These are phyloP conservation scores for Zaprionus africanus DNA, from an alignment of 1,140 invertebrate genomes.

Conservation along the genomic window DNA sequence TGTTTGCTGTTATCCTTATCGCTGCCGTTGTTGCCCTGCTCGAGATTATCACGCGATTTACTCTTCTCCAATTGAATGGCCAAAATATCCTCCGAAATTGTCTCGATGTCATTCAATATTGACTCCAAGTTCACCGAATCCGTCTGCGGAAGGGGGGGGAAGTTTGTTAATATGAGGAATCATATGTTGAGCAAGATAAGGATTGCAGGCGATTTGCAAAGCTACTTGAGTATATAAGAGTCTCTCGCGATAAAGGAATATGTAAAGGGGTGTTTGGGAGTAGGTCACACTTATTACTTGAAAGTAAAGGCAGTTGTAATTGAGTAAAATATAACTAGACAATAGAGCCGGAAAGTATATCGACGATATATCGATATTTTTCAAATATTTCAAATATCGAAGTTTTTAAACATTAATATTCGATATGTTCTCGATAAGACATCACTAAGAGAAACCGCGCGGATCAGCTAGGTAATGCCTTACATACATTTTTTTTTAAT, in stretches of 20 bases:
- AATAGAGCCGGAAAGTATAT: too few species aligned
- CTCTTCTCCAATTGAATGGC: slow-evolving; percentile 77
- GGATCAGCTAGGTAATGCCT: too few species aligned
- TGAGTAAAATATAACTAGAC: too few species aligned
- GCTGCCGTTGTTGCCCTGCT: slow-evolving; percentile 39
- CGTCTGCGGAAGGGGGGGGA: slow-evolving; percentile 42
- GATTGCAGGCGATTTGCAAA: neutral
- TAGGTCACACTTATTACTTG: neutral
- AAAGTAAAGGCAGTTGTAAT: neutral
- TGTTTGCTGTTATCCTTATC: slow-evolving; percentile 58
- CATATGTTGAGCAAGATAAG: neutral
- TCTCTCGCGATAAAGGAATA: neutral
- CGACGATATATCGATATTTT: too few species aligned
- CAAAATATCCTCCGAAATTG: slow-evolving; percentile 85
- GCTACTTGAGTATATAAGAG: neutral
- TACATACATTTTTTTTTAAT: too few species aligned
- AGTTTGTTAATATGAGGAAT: neutral
- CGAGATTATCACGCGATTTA: slow-evolving; percentile 71
- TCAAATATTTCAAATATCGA: too few species aligned
- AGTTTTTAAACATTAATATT: too few species aligned
- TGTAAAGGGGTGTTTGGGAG: neutral
- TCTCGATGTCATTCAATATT: slow-evolving; percentile 85
- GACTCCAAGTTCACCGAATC: slow-evolving; percentile 85
- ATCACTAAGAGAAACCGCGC: too few species aligned
- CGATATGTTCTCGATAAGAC: too few species aligned